A percentile compares a stretch with the other conserved stretches of the same genome.
Conservation (phyloP, 2,113 vertebrate species). For the Reinhardtius hippoglossoides region DNA sequence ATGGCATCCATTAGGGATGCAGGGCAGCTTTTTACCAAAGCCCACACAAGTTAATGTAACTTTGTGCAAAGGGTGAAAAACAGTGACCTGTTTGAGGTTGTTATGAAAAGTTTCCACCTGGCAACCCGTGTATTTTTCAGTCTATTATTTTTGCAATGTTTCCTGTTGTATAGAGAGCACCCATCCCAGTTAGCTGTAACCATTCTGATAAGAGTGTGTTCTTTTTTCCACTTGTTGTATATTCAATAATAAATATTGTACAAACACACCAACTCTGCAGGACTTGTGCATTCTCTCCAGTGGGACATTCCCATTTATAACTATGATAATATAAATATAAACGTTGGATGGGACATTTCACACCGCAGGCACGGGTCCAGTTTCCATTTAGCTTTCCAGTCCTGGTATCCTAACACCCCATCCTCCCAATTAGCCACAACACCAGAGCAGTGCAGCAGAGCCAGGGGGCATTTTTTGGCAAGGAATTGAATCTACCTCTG, state of each 20-base stretch:
- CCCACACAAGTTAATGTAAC: background rate
- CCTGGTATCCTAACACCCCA: conserved; percentile 22
- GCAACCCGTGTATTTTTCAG: conserved; percentile 17
- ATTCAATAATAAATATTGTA: background rate
- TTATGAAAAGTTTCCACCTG: conserved; percentile 13
- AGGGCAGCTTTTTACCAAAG: too few species aligned
- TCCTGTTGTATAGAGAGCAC: conserved; percentile 36
- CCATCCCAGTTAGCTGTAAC: conserved; percentile 14
- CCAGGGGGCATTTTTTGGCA: conserved; percentile 46
- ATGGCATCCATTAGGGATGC: background rate
- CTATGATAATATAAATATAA: background rate
- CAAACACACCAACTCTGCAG: background rate
- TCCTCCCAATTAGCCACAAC: conserved; percentile 43
- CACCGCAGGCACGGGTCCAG: conserved; percentile 1
- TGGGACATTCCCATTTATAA: conserved; percentile 20
- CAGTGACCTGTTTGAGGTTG: background rate
- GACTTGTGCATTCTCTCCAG: background rate
- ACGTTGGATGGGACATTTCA: conserved; percentile 10
- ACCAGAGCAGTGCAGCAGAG: conserved; percentile 33
- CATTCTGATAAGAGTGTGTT: conserved; percentile 4
- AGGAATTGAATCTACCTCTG: conserved; percentile 51
- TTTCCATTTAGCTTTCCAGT: conserved; percentile 53
- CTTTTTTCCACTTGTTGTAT: conserved; percentile 24
- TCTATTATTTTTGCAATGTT: conserved; percentile 32
- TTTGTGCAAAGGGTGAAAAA: too few species aligned